These are phyloP conservation scores for Aphidius colemani DNA, from an alignment of 2,888 invertebrate species.

Conservation along the genomic window DNA sequence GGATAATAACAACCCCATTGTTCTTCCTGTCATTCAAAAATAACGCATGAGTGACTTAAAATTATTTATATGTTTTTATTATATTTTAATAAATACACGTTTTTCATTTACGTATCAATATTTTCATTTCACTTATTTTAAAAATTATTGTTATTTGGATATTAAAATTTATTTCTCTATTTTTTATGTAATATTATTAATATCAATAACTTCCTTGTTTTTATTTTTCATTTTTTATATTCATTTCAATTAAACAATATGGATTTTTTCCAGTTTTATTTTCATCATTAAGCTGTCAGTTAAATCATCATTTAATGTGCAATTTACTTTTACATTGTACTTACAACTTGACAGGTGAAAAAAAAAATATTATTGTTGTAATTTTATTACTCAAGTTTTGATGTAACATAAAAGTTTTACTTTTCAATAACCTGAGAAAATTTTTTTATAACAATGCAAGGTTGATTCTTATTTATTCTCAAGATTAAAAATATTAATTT, in stretches of 20 bases:
- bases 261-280: background rate
- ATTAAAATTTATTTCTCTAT: background rate
- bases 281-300: slow-evolving; percentile 8
- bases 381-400: no score
- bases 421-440: no score
- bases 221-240: no score
- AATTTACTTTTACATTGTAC: slow-evolving; percentile 1
- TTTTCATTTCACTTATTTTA: slow-evolving; percentile 7
- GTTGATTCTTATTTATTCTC: no score
- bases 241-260: background rate
- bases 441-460: no score
- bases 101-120: background rate
- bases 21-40: slow-evolving; percentile 30
- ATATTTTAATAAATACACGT: slow-evolving; percentile 2
- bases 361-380: no score
- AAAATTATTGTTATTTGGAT: background rate
- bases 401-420: no score
- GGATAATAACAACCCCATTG: slow-evolving; percentile 34
- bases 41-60: slow-evolving; percentile 21
- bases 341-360: background rate
- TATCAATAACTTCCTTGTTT: background rate
- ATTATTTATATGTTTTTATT: slow-evolving; percentile 7
- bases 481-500: no score
- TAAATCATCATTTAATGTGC: background rate
- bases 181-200: background rate